Percentiles rank a stretch among this genome's conserved stretches.
Conservation (phyloP, 2,113 vertebrate species). For the Poecilia latipinna region DNA sequence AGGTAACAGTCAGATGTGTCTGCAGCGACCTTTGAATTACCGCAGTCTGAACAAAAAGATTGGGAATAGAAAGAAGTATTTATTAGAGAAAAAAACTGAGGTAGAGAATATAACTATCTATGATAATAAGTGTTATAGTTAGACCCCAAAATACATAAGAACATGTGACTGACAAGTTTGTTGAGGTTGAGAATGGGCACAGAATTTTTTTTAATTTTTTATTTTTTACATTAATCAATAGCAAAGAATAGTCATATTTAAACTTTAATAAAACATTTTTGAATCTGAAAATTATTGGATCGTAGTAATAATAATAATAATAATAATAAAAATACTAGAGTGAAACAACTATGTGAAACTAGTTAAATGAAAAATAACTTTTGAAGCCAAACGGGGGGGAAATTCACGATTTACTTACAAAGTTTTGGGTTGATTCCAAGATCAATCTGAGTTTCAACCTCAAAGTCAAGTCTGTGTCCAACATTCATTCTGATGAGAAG, state of each 20-base stretch:
- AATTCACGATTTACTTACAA: slow-evolving; percentile 74
- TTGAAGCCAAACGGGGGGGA: not conserved
- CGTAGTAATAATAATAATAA: too few species aligned
- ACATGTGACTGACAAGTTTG: not conserved
- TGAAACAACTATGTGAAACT: not conserved
- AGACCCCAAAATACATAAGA: not conserved
- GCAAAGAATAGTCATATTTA: not conserved
- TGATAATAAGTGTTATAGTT: not conserved
- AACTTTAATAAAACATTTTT: not conserved
- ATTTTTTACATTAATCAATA: not conserved
- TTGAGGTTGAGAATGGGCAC: not conserved
- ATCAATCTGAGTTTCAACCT: slow-evolving; percentile 85
- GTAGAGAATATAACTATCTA: not conserved
- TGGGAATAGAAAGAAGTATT: not conserved
- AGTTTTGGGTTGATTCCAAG: slow-evolving; percentile 83
- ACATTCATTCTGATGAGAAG: slow-evolving; percentile 74
- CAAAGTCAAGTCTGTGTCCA: slow-evolving; percentile 82
- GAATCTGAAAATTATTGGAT: too few species aligned
- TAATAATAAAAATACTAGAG: too few species aligned
- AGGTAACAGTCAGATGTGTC: slow-evolving; percentile 83
- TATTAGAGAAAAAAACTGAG: not conserved
- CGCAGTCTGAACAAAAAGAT: slow-evolving; percentile 75
- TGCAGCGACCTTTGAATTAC: slow-evolving; percentile 77
- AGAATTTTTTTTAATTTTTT: rapidly evolving
- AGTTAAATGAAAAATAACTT: too few species aligned